These are phyloP conservation scores for Lophius piscatorius DNA, from an alignment of 2,113 vertebrate genomes.

Conservation along the genomic window DNA sequence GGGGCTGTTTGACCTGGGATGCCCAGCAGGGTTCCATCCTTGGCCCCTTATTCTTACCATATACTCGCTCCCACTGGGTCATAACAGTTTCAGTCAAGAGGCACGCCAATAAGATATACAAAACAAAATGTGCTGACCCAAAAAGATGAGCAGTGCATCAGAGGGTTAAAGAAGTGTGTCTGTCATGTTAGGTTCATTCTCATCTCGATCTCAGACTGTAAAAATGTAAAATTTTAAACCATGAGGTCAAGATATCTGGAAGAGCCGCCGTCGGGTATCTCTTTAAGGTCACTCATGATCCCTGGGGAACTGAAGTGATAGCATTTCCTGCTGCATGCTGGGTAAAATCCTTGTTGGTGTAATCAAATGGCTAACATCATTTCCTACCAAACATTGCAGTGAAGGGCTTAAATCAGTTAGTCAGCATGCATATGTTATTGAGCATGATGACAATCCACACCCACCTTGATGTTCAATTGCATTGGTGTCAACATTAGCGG, in stretches of 20 bases:
- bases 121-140: no score
- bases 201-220: no score
- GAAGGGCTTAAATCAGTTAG: slow-evolving; percentile 36
- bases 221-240: no score
- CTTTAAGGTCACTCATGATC: slow-evolving; percentile 43
- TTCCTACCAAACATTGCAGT: slow-evolving; percentile 40
- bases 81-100: no score
- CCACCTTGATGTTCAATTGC: slow-evolving; percentile 18
- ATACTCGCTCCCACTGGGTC: no score
- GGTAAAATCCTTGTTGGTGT: slow-evolving; percentile 57
- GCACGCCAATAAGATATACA: no score
- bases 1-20: no score
- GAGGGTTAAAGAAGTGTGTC: no score
- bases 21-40: no score
- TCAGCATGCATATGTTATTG: slow-evolving; percentile 11
- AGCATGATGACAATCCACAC: slow-evolving; percentile 26
- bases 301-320: slow-evolving; percentile 25
- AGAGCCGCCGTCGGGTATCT: slow-evolving; percentile 20
- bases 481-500: not conserved
- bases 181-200: no score
- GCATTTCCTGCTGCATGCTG: slow-evolving; percentile 46
- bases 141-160: no score
- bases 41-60: no score
- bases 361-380: slow-evolving; percentile 59
- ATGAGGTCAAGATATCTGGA: not conserved